Percentiles rank a stretch among this genome's conserved stretches.
These are phyloP conservation scores for Ectemnius cavifrons DNA, from an alignment of 2,888 invertebrate species.

Conservation along the genomic window DNA sequence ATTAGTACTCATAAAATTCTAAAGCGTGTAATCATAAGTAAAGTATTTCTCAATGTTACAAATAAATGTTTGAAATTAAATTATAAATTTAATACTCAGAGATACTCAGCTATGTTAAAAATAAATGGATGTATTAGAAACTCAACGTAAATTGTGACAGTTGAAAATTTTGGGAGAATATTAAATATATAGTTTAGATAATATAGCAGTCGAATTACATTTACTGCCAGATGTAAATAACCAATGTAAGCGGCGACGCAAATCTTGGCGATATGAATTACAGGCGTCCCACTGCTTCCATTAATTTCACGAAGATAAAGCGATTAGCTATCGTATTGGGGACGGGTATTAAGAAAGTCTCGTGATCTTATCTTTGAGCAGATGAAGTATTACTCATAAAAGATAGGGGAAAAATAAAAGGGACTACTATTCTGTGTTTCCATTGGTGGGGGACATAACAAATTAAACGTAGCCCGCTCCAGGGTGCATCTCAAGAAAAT, in stretches of 20 bases:
- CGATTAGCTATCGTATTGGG: conserved; percentile 63
- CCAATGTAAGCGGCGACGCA: conserved; percentile 49
- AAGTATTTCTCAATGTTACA: too few species aligned
- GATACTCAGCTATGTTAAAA: too few species aligned
- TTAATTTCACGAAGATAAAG: conserved; percentile 63
- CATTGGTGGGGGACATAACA: too few species aligned
- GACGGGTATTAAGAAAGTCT: conserved; percentile 28
- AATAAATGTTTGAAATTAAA: too few species aligned
- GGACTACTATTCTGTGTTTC: too few species aligned
- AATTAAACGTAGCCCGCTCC: too few species aligned
- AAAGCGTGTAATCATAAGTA: too few species aligned
- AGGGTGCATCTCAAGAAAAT: background rate
- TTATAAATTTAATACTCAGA: too few species aligned
- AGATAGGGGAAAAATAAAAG: conserved; percentile 28
- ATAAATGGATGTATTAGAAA: too few species aligned
- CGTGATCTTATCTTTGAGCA: background rate
- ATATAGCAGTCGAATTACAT: conserved; percentile 6
- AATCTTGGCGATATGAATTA: conserved; percentile 59
- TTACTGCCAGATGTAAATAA: conserved; percentile 13
- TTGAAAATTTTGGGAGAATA: too few species aligned
- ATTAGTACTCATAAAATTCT: conserved; percentile 34
- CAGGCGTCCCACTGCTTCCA: conserved; percentile 59
- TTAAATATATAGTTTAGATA: too few species aligned
- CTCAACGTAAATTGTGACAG: too few species aligned
- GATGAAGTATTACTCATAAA: conserved; percentile 40